A percentile compares a stretch with the other conserved stretches of the same genome.
phyloP scores from a whole-genome alignment of 2,888 invertebrate species.

The Aspidiotus rigidus region DNA sequence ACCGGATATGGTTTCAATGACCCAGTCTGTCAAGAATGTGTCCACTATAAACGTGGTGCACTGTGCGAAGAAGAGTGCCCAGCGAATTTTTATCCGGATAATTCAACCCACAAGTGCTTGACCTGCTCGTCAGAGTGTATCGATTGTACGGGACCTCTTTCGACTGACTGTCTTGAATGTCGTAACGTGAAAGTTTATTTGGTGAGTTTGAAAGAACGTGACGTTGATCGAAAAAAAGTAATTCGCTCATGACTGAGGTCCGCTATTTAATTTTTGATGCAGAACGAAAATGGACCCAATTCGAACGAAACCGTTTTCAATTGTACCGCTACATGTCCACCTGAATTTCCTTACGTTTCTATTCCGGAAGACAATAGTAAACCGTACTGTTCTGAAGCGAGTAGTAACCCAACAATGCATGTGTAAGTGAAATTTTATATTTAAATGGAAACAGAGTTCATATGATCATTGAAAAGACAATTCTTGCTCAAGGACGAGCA shows the following conservation, averaged over 20 bases:
- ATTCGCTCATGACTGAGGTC: no score
- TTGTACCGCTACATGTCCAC: constrained; percentile 75
- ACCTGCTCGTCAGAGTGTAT: constrained; percentile 66
- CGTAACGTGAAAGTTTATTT: constrained; percentile 38
- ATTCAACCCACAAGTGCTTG: constrained; percentile 52
- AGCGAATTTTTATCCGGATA: constrained; percentile 69
- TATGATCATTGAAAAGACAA: no score
- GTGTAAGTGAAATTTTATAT: constrained; percentile 18
- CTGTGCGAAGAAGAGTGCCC: constrained; percentile 88
- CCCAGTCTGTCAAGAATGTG: constrained; percentile 77
- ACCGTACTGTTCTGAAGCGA: constrained; percentile 65
- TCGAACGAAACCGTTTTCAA: constrained; percentile 62
- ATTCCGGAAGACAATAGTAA: constrained; percentile 61
- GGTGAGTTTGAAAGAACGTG: constrained; percentile 33
- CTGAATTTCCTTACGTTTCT: constrained; percentile 59
- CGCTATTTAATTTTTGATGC: not conserved
- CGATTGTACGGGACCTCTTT: constrained; percentile 68
- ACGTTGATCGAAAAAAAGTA: no score
- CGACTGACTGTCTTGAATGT: constrained; percentile 55
- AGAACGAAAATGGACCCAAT: constrained; percentile 45
- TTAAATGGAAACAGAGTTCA: no score
- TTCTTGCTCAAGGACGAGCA: no score
- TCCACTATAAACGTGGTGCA: constrained; percentile 73
- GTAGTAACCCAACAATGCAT: constrained; percentile 40
- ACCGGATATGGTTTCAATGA: constrained; percentile 80